These are phyloP conservation scores for Muraenolepis orangiensis DNA, from an alignment of 2,797 vertebrate genomes.

Conservation along the genomic window DNA sequence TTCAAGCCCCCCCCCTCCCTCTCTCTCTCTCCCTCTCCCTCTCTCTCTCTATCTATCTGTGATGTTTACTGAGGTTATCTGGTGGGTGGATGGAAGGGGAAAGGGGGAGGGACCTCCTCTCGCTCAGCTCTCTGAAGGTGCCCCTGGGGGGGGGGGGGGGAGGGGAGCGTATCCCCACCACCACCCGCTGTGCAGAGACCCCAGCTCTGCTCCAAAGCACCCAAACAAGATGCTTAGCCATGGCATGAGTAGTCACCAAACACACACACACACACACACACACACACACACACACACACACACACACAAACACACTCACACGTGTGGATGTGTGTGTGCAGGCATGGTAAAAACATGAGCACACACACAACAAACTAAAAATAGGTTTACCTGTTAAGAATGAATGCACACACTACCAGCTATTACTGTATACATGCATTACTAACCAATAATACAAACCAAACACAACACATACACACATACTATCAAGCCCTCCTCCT, in stretches of 20 bases:
- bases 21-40: background rate
- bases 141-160: too few relatives aligned
- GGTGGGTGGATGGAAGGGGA: background rate
- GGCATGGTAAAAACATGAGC: too few relatives aligned
- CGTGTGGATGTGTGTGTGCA: too few relatives aligned
- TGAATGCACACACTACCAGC: too few relatives aligned
- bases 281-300: background rate
- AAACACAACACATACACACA: background rate
- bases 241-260: slow-evolving; percentile 2
- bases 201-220: slow-evolving; percentile 34
- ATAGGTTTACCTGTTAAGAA: too few relatives aligned
- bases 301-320: too few relatives aligned
- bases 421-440: too few relatives aligned
- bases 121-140: slow-evolving; percentile 63
- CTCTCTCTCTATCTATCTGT: background rate
- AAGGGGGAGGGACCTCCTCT: slow-evolving; percentile 49
- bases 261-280: background rate
- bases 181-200: slow-evolving; percentile 55
- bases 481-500: slow-evolving; percentile 9
- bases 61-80: too few relatives aligned
- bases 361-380: too few relatives aligned
- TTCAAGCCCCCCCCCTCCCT: background rate
- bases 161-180: slow-evolving; percentile 60
- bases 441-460: background rate
- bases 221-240: slow-evolving; percentile 20